These are phyloP conservation scores for Glyptemys insculpta DNA, from an alignment of 2,797 vertebrate genomes.

Conservation along the genomic window DNA sequence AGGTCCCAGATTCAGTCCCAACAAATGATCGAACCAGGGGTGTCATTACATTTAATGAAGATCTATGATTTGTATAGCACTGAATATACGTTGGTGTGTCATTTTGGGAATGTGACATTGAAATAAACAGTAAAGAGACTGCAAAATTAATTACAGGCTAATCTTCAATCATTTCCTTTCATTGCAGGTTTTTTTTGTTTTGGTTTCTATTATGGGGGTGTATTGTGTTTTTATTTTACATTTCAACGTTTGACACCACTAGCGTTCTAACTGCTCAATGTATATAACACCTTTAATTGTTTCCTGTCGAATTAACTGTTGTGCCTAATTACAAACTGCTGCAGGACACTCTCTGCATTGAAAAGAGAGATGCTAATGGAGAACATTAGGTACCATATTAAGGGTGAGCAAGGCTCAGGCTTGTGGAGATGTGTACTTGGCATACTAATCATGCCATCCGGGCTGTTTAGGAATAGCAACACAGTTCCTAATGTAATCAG, in stretches of 20 bases:
- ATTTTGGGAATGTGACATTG: neutral
- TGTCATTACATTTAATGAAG: neutral
- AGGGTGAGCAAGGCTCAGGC: neutral
- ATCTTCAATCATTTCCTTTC: neutral
- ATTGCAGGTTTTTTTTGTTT: neutral
- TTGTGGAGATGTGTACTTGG: neutral
- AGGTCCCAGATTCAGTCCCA: neutral
- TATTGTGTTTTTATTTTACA: neutral
- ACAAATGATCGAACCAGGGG: neutral
- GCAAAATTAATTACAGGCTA: accelerated
- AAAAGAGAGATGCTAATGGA: slow-evolving; percentile 61
- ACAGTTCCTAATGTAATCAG: neutral
- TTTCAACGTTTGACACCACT: neutral
- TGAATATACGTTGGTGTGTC: too few species aligned
- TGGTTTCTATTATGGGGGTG: neutral
- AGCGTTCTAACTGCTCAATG: neutral
- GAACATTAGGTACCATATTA: slow-evolving; percentile 69
- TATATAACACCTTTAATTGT: neutral
- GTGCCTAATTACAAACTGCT: slow-evolving; percentile 50
- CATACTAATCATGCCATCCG: neutral
- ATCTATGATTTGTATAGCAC: neutral
- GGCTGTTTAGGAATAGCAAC: neutral
- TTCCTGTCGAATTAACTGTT: slow-evolving; percentile 58
- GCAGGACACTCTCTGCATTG: slow-evolving; percentile 32
- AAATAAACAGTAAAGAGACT: neutral